Base-by-base conservation (phyloP, 2,113 vertebrate genomes). In the Plecotus auritus region DNA sequence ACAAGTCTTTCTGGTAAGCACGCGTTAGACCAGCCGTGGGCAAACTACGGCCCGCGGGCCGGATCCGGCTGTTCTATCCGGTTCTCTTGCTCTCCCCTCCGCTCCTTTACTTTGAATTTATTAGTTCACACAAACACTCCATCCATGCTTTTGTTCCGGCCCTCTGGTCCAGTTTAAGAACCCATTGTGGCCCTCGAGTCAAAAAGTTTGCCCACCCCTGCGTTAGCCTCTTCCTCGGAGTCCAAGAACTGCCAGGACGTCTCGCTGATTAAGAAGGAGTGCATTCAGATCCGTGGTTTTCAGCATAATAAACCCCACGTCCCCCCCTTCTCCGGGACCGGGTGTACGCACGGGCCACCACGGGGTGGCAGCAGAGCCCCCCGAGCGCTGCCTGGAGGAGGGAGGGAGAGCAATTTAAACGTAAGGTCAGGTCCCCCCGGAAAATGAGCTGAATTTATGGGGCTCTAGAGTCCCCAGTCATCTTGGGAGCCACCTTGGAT, bases 281-380 rank as follows among this genome's bases (percentile, higher is more conserved):
- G 20, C 42, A 77, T 47, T 81, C 54, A 23, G n/a, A 26, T 86
- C 13, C 0, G 2, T 66, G 69, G 49, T 77, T 86, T 77, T 88
- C 30, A 64, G 45, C 20, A 37, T 77, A 88, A 32, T n/a, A n/a
- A 11, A 5, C 26, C 9, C 5, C 6, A 5, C 0, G 1, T 45
- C 20, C n/a, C 66, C 45, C 28, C 32, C 18, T 30, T n/a, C 11
- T 61, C 42, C 1, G 42, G 56, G 12, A 1, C 22, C 4, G 18
- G 9, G 13, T 72, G 40, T 77, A 28, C 67, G 9, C 13, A 0
- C 6, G 0, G 7, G 12, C 0, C 30, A 47, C 93, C 96, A 89
- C 95, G 23, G 85, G 95, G 51, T 80, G 93, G 96, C 80, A 5
- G 76, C 49, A 94, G 93, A 91, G 87, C 2, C 0, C 92, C 89